A percentile compares a stretch with the other conserved stretches of the same genome.
Conservation (phyloP, 2,888 invertebrate genomes). For the Glaucopsyche alexis region DNA sequence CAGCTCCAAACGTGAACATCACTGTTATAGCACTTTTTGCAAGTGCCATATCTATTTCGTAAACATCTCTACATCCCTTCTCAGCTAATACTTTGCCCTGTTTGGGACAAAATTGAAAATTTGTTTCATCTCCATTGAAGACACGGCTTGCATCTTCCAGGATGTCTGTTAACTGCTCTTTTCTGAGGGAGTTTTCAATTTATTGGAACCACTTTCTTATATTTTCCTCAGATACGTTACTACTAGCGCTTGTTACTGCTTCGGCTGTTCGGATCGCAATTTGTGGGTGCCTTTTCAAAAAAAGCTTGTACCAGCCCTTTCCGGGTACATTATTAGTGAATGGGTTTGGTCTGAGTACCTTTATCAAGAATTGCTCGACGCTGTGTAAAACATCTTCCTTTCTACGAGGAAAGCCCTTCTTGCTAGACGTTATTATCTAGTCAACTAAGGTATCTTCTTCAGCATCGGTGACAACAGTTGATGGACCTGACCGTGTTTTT, state of each 20-base stretch:
- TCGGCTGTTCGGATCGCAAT: neutral
- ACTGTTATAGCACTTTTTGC: neutral
- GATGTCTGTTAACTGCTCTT: neutral
- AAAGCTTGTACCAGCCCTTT: constrained; percentile 26
- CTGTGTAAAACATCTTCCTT: constrained; percentile 6
- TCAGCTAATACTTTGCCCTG: neutral
- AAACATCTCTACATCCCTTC: constrained; percentile 4
- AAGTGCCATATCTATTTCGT: neutral
- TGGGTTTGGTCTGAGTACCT: constrained; percentile 14
- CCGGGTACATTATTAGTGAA: constrained; percentile 28
- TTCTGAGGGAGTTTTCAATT: neutral
- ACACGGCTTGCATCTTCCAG: neutral
- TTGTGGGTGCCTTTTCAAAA: constrained; percentile 27
- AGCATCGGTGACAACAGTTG: constrained; percentile 18
- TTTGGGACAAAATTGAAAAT: neutral
- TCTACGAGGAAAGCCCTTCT: constrained; percentile 10
- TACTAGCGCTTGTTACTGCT: constrained; percentile 14
- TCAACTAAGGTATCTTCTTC: constrained; percentile 29
- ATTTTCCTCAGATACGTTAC: constrained; percentile 15
- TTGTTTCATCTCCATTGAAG: neutral
- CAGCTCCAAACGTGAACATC: constrained; percentile 5
- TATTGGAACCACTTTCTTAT: constrained; percentile 13
- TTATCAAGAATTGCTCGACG: neutral
- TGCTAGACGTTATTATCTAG: constrained; percentile 24
- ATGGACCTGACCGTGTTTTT: neutral